These are phyloP conservation scores for Rhopalosiphum padi DNA, from an alignment of 1,140 invertebrate genomes.

Conservation along the genomic window DNA sequence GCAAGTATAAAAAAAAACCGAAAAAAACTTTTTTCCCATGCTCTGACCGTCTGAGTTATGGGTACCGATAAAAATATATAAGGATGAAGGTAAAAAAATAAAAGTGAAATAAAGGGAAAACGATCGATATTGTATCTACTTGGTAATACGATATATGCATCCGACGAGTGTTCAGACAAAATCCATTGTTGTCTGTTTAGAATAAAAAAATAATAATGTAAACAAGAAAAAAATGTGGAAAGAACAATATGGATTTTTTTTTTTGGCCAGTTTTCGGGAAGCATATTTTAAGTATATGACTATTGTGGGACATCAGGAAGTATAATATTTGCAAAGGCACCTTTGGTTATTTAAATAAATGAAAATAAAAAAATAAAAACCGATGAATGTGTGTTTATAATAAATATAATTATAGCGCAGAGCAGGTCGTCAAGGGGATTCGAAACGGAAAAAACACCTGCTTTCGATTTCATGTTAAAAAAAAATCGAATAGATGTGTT, in stretches of 20 bases:
- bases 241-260: neutral
- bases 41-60: neutral
- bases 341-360: slow-evolving; percentile 4
- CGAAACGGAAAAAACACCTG: slow-evolving; percentile 1
- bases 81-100: slow-evolving; percentile 7
- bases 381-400: neutral
- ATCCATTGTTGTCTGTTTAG: slow-evolving; percentile 34
- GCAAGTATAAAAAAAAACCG: neutral
- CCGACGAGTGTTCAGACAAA: neutral
- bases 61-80: neutral
- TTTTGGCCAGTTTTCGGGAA: neutral
- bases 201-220: slow-evolving; percentile 18
- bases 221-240: neutral
- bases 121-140: neutral
- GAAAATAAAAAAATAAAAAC: neutral
- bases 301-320: slow-evolving; percentile 14
- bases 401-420: neutral
- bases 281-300: neutral
- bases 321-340: neutral
- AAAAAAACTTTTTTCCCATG: slow-evolving; percentile 40
- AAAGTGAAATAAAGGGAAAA: neutral
- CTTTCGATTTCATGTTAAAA: neutral
- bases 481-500: neutral
- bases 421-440: neutral
- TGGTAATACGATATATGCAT: slow-evolving; percentile 16